These are phyloP conservation scores for Megaceryle maxima DNA, from an alignment of 2,113 vertebrate species.

Conservation along the genomic window DNA sequence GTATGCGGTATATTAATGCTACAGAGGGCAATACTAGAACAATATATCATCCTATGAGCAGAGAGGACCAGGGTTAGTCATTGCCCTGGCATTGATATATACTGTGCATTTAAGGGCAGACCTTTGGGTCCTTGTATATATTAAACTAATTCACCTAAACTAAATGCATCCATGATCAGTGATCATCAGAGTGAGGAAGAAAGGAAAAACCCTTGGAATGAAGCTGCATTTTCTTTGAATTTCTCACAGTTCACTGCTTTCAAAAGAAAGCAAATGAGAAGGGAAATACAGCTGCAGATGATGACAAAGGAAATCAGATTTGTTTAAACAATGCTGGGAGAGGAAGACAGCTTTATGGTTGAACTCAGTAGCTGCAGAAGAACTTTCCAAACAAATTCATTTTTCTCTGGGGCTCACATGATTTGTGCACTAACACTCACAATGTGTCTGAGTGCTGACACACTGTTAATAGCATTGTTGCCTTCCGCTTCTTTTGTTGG, in stretches of 20 bases:
- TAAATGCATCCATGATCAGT: neutral
- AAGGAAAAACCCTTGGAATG: neutral
- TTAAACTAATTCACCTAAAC: neutral
- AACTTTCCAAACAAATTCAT: neutral
- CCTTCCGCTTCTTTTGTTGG: neutral
- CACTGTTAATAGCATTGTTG: neutral
- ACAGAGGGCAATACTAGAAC: neutral
- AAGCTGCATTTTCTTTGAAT: neutral
- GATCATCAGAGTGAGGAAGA: neutral
- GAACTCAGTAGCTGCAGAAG: neutral
- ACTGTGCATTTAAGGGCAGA: neutral
- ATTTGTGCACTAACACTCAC: neutral
- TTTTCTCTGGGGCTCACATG: neutral
- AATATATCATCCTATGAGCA: neutral
- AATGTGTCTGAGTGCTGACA: neutral
- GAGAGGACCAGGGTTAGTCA: rapidly evolving
- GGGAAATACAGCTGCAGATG: conserved; percentile 13
- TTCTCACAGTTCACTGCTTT: neutral
- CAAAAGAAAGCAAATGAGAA: neutral
- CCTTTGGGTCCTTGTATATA: neutral
- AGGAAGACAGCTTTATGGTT: neutral
- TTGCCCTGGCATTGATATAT: neutral
- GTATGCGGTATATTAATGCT: neutral
- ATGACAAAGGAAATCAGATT: neutral
- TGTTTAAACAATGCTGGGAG: conserved; percentile 1